Evolutionary conservation across 2,113 vertebrate species (phyloP).

Genomic region (Bujurquina vittata): DNA sequence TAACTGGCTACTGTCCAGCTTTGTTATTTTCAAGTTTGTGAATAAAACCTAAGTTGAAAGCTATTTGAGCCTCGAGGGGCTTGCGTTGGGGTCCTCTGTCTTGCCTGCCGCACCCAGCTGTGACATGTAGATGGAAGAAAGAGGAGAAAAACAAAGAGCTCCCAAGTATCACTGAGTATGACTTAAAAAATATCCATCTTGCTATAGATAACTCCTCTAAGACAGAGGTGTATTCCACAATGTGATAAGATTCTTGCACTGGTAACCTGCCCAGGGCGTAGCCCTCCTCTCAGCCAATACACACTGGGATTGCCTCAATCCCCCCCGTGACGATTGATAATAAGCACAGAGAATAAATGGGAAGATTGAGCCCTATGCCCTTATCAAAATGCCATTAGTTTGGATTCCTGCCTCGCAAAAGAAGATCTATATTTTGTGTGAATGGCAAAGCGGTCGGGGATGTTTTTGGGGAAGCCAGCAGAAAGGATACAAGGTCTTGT

Average conservation of each 20-base stretch:
- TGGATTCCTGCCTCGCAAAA: constrained; percentile 22
- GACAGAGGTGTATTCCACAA: constrained; percentile 9
- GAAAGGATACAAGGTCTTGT: neutral
- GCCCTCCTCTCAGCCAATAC: constrained; percentile 4
- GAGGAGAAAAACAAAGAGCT: neutral
- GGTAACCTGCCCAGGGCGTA: neutral
- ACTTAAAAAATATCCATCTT: neutral
- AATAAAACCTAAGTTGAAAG: too few species aligned
- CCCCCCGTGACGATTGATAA: neutral
- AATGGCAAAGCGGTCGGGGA: neutral
- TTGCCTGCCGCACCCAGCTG: too few species aligned
- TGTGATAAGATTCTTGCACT: constrained; percentile 3
- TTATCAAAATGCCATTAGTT: constrained; percentile 60
- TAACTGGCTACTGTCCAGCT: too few species aligned
- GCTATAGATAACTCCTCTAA: neutral
- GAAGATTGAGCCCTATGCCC: constrained; percentile 36
- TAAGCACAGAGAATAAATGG: constrained; percentile 16
- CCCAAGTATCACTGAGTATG: neutral
- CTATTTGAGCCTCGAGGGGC: too few species aligned
- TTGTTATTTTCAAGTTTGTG: too few species aligned
- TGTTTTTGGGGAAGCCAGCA: neutral
- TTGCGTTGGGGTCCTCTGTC: too few species aligned
- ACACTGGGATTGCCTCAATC: constrained; percentile 6
- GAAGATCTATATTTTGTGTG: constrained; percentile 19
- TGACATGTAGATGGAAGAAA: neutral